Percentiles rank a stretch among this genome's conserved stretches.
These are phyloP conservation scores for Charina bottae DNA, from an alignment of 2,113 vertebrate genomes.

Conservation along the genomic window DNA sequence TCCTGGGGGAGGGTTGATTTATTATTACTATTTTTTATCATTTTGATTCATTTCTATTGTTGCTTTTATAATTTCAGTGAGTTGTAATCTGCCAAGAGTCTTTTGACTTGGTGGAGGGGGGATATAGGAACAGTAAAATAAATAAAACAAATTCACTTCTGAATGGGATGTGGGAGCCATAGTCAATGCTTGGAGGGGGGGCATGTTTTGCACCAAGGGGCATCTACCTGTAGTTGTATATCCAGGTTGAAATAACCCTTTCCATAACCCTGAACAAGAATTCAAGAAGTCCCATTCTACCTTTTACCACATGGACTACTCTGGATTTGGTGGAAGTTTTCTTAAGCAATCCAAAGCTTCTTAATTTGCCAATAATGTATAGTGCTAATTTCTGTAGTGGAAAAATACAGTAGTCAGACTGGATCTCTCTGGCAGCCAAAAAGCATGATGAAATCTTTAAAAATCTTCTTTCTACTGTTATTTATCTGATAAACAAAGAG, in stretches of 20 bases:
- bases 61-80: no score
- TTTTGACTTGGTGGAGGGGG: no score
- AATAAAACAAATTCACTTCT: neutral
- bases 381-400: neutral
- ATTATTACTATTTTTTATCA: no score
- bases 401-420: slow-evolving; percentile 8
- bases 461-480: neutral
- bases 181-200: neutral
- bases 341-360: neutral
- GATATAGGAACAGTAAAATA: neutral
- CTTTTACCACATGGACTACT: neutral
- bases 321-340: neutral
- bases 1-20: no score
- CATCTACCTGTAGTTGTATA: neutral
- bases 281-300: neutral
- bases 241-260: neutral
- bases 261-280: neutral
- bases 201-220: neutral
- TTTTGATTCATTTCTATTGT: no score
- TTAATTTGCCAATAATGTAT: neutral
- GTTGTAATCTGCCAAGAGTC: no score
- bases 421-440: slow-evolving; percentile 2
- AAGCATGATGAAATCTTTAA: slow-evolving; percentile 11
- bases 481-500: slow-evolving; percentile 33
- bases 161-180: neutral